Conservation (phyloP, 92 coral and sea anemone species). For the Phymanthus crucifer region DNA sequence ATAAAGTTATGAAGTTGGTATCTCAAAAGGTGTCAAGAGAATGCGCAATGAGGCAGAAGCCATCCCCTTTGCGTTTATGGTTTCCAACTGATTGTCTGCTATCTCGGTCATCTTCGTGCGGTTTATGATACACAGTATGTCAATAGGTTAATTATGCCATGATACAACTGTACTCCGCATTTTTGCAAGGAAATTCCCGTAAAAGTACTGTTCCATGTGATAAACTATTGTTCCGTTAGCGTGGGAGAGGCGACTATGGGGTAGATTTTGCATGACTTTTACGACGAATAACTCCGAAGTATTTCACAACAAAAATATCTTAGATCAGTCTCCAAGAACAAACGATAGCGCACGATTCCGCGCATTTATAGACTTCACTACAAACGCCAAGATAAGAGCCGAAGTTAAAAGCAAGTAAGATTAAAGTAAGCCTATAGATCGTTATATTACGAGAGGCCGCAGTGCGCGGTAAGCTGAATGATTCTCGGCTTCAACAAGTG, state of each 20-base stretch:
- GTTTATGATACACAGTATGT: not conserved
- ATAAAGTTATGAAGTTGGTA: not conserved
- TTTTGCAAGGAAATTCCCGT: too few species aligned
- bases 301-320: not conserved
- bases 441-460: not conserved
- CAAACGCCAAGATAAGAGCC: not conserved
- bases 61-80: not conserved
- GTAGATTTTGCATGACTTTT: too few species aligned
- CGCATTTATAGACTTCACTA: conserved; percentile 5
- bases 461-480: not conserved
- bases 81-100: not conserved
- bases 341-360: not conserved
- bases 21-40: not conserved
- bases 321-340: not conserved
- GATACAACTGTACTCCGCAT: not conserved
- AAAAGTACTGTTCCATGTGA: too few species aligned
- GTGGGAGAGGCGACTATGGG: too few species aligned
- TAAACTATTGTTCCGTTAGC: too few species aligned
- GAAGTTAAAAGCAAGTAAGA: not conserved
- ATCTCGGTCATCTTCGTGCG: not conserved
- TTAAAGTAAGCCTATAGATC: not conserved
- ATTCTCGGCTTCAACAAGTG: not conserved
- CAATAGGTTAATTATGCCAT: not conserved
- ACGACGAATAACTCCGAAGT: too few species aligned
- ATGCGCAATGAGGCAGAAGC: not conserved